These are phyloP conservation scores for Tachypleus tridentatus DNA, from an alignment of 1,140 invertebrate species.

Conservation along the genomic window DNA sequence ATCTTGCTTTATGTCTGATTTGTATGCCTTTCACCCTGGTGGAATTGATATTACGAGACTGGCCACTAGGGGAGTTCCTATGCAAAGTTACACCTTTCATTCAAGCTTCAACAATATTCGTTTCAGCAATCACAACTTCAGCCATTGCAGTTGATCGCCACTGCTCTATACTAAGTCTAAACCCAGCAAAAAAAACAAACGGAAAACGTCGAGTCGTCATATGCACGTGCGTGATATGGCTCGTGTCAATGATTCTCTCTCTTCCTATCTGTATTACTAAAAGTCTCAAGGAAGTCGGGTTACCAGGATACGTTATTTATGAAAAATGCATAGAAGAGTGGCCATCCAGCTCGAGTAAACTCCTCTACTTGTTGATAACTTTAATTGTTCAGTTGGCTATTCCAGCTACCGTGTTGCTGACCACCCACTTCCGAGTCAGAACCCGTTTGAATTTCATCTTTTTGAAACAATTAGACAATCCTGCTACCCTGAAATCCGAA, in stretches of 20 bases:
- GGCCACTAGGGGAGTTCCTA: conserved; percentile 36
- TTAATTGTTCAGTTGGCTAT: conserved; percentile 44
- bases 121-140: conserved; percentile 47
- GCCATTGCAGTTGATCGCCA: conserved; percentile 45
- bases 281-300: conserved; percentile 31
- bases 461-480: background rate
- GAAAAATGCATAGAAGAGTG: conserved; percentile 37
- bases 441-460: conserved; percentile 32
- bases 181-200: no score
- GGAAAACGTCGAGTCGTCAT: no score
- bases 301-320: conserved; percentile 32
- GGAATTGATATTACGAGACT: conserved; percentile 30
- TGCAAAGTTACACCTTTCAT: conserved; percentile 44
- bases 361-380: conserved; percentile 39
- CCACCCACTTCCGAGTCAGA: conserved; percentile 42
- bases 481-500: conserved; percentile 7
- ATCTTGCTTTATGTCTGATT: conserved; percentile 43
- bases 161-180: conserved; percentile 9
- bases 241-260: conserved; percentile 39
- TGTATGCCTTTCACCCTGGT: conserved; percentile 47
- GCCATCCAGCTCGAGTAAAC: conserved; percentile 33
- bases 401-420: conserved; percentile 40
- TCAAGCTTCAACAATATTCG: conserved; percentile 46
- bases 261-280: conserved; percentile 41
- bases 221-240: conserved; percentile 40